Evolutionary conservation across 2,113 vertebrate species (phyloP).

Genomic region (Nothoprocta perdicaria): DNA sequence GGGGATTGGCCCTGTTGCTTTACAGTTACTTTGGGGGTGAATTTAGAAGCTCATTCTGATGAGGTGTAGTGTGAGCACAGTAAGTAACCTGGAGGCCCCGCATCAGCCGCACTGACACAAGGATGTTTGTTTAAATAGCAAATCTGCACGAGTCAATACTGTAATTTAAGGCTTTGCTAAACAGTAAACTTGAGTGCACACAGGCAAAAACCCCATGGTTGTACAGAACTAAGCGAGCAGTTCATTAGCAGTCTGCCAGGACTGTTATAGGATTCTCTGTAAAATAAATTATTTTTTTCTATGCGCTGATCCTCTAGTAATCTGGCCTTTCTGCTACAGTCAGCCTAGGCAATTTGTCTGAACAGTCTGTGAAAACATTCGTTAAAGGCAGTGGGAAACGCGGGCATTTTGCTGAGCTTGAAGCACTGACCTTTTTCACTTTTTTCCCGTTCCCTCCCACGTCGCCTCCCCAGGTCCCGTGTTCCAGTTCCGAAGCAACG

Average conservation of each 20-base stretch:
- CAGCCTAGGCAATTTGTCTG: background rate
- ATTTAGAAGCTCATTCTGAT: background rate
- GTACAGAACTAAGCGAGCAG: background rate
- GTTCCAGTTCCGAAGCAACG: slow-evolving; percentile 89
- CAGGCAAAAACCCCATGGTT: background rate
- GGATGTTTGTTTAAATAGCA: background rate
- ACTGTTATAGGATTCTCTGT: background rate
- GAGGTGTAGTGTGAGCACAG: background rate
- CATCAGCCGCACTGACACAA: background rate
- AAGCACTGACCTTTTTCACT: background rate
- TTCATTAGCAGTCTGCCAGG: background rate
- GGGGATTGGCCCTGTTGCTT: background rate
- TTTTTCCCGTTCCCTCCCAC: slow-evolving; percentile 1
- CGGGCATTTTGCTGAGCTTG: background rate
- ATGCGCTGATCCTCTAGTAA: fast-evolving
- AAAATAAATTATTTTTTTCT: background rate
- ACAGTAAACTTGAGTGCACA: background rate
- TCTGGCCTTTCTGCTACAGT: background rate
- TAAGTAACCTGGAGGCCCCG: background rate
- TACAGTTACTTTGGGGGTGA: background rate
- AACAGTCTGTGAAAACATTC: background rate
- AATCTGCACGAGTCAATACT: background rate
- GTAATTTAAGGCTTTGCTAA: background rate
- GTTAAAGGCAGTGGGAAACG: background rate
- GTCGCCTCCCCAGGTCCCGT: slow-evolving; percentile 70